phyloP scores from a whole-genome alignment of 2,113 vertebrate genomes.

The Indicator maculatus region DNA sequence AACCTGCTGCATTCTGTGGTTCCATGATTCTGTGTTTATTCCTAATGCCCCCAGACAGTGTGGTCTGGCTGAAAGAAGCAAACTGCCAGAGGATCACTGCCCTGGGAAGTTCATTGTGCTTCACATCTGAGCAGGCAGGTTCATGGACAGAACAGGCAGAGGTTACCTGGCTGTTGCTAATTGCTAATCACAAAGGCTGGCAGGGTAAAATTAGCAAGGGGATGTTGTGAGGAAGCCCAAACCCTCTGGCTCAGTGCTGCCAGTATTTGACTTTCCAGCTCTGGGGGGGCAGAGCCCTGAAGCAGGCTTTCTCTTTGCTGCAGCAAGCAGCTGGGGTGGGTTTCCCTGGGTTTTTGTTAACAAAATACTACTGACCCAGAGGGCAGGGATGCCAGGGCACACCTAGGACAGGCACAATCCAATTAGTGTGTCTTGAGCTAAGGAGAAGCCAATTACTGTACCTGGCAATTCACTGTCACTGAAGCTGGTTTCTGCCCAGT shows the following conservation, averaged over 20 bases:
- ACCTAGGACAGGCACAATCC: not conserved
- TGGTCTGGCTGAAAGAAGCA: not conserved
- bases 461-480: not conserved
- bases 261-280: not conserved
- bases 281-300: not conserved
- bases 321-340: accelerated
- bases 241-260: not conserved
- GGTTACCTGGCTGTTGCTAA: constrained; percentile 59
- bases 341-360: not conserved
- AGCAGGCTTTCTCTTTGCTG: not conserved
- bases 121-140: not conserved
- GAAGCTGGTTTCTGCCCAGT: not conserved
- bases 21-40: accelerated
- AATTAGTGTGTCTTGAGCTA: constrained; percentile 28
- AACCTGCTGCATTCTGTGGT: too few species aligned
- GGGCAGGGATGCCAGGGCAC: not conserved
- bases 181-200: constrained; percentile 57
- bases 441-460: constrained; percentile 32
- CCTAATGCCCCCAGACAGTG: accelerated
- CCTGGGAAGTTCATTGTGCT: not conserved
- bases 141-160: not conserved
- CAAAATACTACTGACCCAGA: not conserved
- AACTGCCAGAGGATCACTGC: not conserved
- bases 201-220: constrained; percentile 43
- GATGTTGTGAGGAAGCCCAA: not conserved